A percentile compares a stretch with the other conserved stretches of the same genome.
Evolutionary conservation across 2,113 vertebrate genomes (phyloP).

Genomic region (Daubentonia madagascariensis): DNA sequence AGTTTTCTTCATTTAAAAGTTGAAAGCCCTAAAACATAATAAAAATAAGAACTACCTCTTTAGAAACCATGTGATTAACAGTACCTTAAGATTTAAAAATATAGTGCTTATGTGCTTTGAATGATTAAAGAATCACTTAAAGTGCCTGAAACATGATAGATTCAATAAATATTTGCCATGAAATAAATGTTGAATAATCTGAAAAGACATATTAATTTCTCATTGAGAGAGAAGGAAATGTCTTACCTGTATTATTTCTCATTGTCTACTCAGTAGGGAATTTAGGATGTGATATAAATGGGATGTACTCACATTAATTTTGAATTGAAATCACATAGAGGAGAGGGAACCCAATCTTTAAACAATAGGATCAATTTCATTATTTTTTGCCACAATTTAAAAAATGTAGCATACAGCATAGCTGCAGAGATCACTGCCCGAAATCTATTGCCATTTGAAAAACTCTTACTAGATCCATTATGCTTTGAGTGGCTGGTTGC

Average conservation of each 20-base stretch:
- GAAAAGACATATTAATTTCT: neutral
- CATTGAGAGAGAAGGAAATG: conserved; percentile 18
- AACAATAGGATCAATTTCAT: conserved; percentile 11
- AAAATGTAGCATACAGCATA: neutral
- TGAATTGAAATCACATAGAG: neutral
- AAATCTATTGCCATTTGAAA: neutral
- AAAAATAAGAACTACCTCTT: neutral
- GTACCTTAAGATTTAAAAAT: neutral
- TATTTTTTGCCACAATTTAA: neutral
- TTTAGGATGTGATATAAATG: neutral
- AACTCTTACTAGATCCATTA: neutral
- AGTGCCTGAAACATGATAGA: neutral
- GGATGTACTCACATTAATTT: neutral
- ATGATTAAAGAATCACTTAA: neutral
- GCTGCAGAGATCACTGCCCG: neutral
- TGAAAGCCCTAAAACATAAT: neutral
- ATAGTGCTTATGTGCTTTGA: conserved; percentile 10
- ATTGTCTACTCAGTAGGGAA: neutral
- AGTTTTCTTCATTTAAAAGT: neutral
- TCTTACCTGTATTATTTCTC: neutral
- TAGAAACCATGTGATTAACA: neutral
- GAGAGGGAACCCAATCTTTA: neutral
- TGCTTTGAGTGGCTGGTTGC: neutral
- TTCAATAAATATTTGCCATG: neutral
- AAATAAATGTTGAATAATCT: conserved; percentile 27